These are phyloP conservation scores for Brachymystax lenok DNA, from an alignment of 2,797 vertebrate species.

Conservation along the genomic window DNA sequence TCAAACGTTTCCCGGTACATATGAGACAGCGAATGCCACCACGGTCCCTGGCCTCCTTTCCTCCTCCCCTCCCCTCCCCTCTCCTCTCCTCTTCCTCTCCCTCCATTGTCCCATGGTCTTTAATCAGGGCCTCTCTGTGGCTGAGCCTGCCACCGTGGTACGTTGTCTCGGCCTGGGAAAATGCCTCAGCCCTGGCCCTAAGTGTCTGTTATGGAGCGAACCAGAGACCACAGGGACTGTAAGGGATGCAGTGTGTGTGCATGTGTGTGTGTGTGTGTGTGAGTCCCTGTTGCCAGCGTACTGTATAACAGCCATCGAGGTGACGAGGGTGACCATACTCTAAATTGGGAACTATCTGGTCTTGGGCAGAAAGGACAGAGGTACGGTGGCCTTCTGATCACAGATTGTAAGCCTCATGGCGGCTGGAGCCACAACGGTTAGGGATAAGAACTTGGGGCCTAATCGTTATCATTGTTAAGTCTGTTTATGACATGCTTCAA, in stretches of 20 bases:
- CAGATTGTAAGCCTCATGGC: too few species aligned
- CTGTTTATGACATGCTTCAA: not conserved
- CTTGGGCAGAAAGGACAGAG: not conserved
- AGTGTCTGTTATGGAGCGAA: conserved; percentile 70
- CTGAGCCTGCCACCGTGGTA: conserved; percentile 76
- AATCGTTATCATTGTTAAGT: not conserved
- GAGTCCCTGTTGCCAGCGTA: not conserved
- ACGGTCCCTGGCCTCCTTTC: conserved; percentile 57
- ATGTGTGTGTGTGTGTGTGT: too few species aligned
- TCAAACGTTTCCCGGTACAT: conserved; percentile 79
- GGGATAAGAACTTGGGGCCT: conserved; percentile 47
- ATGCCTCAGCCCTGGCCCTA: conserved; percentile 63
- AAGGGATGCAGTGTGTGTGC: conserved; percentile 65
- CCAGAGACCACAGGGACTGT: conserved; percentile 68
- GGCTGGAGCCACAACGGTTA: conserved; percentile 51
- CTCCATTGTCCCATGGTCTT: conserved; percentile 80
- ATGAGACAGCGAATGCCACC: conserved; percentile 78
- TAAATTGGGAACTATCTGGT: not conserved
- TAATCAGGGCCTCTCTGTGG: conserved; percentile 78
- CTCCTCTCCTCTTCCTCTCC: conserved; percentile 50
- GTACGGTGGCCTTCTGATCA: too few species aligned
- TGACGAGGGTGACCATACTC: not conserved
- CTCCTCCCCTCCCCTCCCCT: conserved; percentile 29
- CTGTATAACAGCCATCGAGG: not conserved
- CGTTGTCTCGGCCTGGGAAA: conserved; percentile 80